A percentile compares a stretch with the other conserved stretches of the same genome.
Conservation (phyloP, 2,797 vertebrate genomes). For the Pteronotus mesoamericanus region DNA sequence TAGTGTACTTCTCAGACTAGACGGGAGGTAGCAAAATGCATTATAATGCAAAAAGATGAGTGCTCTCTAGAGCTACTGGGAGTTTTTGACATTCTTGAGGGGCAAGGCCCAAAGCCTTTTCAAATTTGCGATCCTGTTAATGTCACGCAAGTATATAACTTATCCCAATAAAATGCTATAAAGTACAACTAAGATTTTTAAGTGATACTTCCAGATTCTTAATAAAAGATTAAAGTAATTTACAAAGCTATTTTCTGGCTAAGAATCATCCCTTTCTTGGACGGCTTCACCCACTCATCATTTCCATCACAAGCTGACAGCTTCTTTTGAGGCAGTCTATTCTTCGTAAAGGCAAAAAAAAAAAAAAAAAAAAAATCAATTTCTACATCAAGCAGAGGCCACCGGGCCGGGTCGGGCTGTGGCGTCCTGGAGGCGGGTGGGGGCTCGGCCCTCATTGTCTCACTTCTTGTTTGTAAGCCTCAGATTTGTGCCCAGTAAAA, state of each 20-base stretch:
- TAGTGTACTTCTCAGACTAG: background rate
- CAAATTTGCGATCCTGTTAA: conserved; percentile 40
- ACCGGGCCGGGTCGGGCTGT: background rate
- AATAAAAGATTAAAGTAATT: conserved; percentile 71
- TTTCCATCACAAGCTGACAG: background rate
- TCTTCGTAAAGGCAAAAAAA: background rate
- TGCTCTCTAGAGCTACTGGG: background rate
- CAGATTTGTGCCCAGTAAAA: background rate
- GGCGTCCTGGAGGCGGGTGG: background rate
- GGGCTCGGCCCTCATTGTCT: background rate
- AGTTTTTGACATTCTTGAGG: conserved; percentile 41
- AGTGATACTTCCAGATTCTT: conserved; percentile 59
- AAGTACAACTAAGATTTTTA: conserved; percentile 57
- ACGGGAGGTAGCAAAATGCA: background rate
- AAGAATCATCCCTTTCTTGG: conserved; percentile 37
- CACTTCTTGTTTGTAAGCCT: background rate
- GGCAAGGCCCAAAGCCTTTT: conserved; percentile 16
- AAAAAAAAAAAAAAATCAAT: no score
- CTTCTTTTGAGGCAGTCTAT: background rate
- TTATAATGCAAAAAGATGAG: background rate
- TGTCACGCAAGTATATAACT: background rate
- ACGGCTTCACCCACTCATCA: conserved; percentile 12
- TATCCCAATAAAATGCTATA: conserved; percentile 38
- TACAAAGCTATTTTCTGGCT: conserved; percentile 67
- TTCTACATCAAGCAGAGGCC: background rate